Percentiles rank a stretch among this genome's conserved stretches.
phyloP scores from a whole-genome alignment of 2,888 invertebrate genomes.

The Synanthedon formicaeformis region DNA sequence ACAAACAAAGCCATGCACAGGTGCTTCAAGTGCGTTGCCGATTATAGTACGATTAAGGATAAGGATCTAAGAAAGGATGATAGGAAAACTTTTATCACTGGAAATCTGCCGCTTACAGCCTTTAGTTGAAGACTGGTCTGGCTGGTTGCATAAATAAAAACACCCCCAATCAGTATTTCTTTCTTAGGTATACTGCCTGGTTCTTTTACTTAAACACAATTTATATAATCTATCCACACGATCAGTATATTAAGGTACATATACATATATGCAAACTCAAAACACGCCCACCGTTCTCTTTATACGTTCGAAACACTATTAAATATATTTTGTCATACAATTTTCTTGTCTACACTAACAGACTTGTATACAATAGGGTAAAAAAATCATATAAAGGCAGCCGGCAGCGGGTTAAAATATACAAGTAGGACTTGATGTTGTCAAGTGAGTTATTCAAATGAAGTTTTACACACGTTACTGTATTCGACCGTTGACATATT shows the following conservation, averaged over 20 bases:
- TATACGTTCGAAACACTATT: constrained; percentile 46
- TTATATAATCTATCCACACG: constrained; percentile 32
- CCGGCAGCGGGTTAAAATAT: constrained; percentile 15
- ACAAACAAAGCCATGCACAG: no score
- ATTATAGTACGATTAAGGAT: no score
- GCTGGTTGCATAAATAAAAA: no score
- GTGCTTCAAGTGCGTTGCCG: no score
- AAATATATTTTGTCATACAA: constrained; percentile 40
- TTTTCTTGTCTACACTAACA: constrained; percentile 18
- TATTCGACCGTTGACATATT: constrained; percentile 34
- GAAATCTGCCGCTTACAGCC: no score
- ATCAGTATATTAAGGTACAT: constrained; percentile 15
- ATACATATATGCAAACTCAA: constrained; percentile 25
- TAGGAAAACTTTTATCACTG: no score
- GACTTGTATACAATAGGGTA: constrained; percentile 10
- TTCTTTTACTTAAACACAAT: no score
- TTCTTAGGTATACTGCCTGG: no score
- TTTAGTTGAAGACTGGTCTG: no score
- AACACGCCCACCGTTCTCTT: constrained; percentile 22
- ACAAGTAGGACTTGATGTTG: constrained; percentile 12
- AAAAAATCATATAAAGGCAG: constrained; percentile 34
- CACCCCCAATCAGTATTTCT: no score
- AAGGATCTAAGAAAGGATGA: no score
- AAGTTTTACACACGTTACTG: constrained; percentile 39
- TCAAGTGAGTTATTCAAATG: constrained; percentile 40